Base-by-base conservation (phyloP, 2,888 invertebrate genomes). In the Xestoiulus laeticollis region DNA sequence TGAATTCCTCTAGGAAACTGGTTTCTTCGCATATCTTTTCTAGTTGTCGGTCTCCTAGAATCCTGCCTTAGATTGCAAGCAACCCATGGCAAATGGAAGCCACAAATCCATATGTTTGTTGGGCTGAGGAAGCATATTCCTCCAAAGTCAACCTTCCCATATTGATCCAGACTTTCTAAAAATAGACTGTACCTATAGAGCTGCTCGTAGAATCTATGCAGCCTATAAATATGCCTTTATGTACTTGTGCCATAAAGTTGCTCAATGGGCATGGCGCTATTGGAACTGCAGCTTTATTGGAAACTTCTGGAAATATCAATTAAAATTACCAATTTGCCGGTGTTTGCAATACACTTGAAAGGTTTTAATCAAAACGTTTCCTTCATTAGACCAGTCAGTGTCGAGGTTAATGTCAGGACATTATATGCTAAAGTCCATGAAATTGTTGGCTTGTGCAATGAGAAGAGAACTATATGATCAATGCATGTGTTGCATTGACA, bases 161-260 rank as follows among this genome's bases (percentile, higher is more conserved):
- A 78, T 78, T 78, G 78, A 78, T 78, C 78, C 78, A 78, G 78
- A 30, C 78, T 78, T 78, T 12, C 78, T 78, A 78, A 30, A 78
- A 78, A 78, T 78, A 78, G 78, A 30, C 30, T 68, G 68, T 26
- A 68, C 68, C 68, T 26, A 68, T 22, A 68, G 68, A 26, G 3
- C 16, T 12, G 78, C 78, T 32, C 30, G 30, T 14, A 26, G 26
- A 78, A 78, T 78, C 78, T 16, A 78, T 78, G 10, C 30, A 5
- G 30, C 78, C 26, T 78, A 26, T 30, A 78, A 16, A 3, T 78
- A 78, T 78, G 78, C 78, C 14, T 30, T 14, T 30, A 78, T 78
- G 14, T 30, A 78, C 78, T 30, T 14, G 78, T 12, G 30, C 78
- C 26, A 78, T 78, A 78, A 78, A 78, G 78, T 32, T 30, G 16